Conservation (phyloP, 2,113 vertebrate species). For the Orthonyx spaldingii region DNA sequence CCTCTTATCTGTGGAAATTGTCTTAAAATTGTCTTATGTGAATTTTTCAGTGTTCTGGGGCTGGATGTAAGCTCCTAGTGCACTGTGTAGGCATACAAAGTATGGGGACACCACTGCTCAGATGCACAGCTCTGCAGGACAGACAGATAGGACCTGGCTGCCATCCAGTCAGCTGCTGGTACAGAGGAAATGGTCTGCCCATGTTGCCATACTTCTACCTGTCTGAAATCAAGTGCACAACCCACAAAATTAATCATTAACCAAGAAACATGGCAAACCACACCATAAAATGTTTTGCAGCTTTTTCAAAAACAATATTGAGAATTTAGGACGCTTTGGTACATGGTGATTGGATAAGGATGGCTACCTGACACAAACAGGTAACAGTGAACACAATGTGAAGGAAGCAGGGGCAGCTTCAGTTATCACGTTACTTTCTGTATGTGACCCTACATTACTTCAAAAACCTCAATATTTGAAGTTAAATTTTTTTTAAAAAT, state of each 20-base stretch:
- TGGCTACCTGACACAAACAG: neutral
- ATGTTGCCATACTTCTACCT: neutral
- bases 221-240: neutral
- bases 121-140: neutral
- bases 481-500: neutral
- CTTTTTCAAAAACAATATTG: neutral
- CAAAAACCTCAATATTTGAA: neutral
- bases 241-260: neutral
- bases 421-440: neutral
- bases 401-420: neutral
- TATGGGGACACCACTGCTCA: too few species aligned
- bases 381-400: neutral
- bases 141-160: neutral
- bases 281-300: neutral
- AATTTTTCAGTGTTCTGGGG: neutral
- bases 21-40: neutral
- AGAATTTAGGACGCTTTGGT: neutral
- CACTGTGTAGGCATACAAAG: neutral
- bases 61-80: neutral
- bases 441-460: neutral
- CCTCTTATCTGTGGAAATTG: neutral
- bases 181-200: neutral
- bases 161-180: neutral
- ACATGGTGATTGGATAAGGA: neutral
- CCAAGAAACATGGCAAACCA: neutral